Percentiles rank a stretch among this genome's conserved stretches.
These are phyloP conservation scores for Nudaria mundana DNA, from an alignment of 2,888 invertebrate genomes.

Conservation along the genomic window DNA sequence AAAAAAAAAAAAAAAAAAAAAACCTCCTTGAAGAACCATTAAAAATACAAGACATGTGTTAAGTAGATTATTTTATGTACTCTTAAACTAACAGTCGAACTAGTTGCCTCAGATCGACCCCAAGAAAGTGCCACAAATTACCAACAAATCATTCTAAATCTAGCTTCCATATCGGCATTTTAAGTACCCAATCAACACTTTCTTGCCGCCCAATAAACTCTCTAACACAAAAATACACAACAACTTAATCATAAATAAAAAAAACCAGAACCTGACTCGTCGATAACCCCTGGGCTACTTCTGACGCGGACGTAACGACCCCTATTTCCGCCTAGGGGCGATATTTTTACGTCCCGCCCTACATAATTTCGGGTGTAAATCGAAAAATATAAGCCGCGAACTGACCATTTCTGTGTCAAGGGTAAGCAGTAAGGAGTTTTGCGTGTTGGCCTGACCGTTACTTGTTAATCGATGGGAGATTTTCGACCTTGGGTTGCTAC, in stretches of 20 bases:
- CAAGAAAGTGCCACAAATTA: too few species aligned
- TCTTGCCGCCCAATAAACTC: not conserved
- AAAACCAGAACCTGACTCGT: conserved; percentile 12
- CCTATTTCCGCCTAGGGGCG: conserved; percentile 47
- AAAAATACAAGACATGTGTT: too few species aligned
- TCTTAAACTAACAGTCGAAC: not conserved
- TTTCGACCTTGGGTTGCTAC: conserved; percentile 68
- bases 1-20: too few species aligned
- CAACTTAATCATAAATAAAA: conserved; percentile 10
- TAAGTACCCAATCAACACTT: not conserved
- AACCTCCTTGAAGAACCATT: too few species aligned
- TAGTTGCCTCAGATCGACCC: not conserved
- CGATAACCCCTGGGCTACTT: conserved; percentile 16
- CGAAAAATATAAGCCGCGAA: conserved; percentile 40
- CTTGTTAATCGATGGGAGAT: conserved; percentile 73
- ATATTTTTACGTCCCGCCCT: conserved; percentile 47
- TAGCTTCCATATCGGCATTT: not conserved
- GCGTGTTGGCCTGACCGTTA: conserved; percentile 59
- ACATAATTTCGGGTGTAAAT: conserved; percentile 63
- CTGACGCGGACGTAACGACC: conserved; percentile 32
- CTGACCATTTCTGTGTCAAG: conserved; percentile 76
- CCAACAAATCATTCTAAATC: conserved; percentile 1
- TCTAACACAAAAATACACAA: not conserved
- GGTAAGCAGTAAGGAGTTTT: conserved; percentile 64
- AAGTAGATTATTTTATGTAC: too few species aligned